These are phyloP conservation scores for Pithys albifrons DNA, from an alignment of 2,113 vertebrate species.

Conservation along the genomic window DNA sequence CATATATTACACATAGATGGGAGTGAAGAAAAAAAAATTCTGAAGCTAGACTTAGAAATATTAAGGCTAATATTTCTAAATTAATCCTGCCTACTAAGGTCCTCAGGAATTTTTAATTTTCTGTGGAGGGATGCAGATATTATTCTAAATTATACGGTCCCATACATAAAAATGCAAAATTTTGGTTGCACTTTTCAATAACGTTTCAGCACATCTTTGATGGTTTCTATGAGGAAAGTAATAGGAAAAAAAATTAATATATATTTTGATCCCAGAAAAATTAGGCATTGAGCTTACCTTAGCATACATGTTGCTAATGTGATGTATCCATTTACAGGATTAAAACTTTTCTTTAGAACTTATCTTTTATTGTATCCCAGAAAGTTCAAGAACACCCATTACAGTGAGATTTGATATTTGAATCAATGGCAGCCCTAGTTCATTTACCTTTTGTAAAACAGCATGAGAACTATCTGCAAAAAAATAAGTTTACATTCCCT, in stretches of 20 bases:
- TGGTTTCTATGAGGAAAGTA: background rate
- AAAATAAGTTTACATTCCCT: constrained; percentile 32
- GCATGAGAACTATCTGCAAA: background rate
- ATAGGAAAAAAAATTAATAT: background rate
- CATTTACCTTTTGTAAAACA: background rate
- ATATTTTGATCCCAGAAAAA: background rate
- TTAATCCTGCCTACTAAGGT: background rate
- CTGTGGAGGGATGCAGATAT: background rate
- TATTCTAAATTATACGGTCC: background rate
- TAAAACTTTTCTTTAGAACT: background rate
- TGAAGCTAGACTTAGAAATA: background rate
- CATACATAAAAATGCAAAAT: background rate
- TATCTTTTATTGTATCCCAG: background rate
- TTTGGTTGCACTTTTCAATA: background rate
- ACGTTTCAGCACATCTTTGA: background rate
- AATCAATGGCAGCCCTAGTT: background rate
- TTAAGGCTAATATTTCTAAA: background rate
- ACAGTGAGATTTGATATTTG: background rate
- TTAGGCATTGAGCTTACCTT: background rate
- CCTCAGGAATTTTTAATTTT: background rate
- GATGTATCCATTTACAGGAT: background rate
- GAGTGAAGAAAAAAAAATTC: background rate
- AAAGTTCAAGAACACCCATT: background rate
- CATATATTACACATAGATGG: background rate
- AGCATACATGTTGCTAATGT: background rate